These are phyloP conservation scores for Dreissena rostriformis DNA, from an alignment of 1,140 invertebrate species.

Conservation along the genomic window DNA sequence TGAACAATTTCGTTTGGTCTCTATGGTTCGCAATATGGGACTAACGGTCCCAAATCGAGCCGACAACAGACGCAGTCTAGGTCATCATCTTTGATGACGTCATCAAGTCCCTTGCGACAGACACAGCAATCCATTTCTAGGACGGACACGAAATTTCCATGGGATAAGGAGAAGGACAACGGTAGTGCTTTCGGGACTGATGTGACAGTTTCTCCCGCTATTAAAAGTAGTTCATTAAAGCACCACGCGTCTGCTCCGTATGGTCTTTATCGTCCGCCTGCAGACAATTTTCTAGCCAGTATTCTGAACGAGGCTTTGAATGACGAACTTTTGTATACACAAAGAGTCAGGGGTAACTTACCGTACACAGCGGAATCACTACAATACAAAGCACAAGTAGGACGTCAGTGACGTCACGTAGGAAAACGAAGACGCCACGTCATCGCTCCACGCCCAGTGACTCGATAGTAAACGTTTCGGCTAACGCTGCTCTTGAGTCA, in stretches of 20 bases:
- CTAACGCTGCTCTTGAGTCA: constrained; percentile 20
- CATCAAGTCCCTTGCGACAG: too few species aligned
- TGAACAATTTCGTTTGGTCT: constrained; percentile 29
- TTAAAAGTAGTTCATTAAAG: constrained; percentile 7
- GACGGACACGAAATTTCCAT: constrained; percentile 29
- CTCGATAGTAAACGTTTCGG: constrained; percentile 16
- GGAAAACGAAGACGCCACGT: constrained; percentile 6
- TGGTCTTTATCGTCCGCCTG: not conserved
- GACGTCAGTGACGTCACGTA: not conserved
- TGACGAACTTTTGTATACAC: constrained; percentile 44
- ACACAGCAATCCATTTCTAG: too few species aligned
- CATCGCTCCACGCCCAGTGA: not conserved
- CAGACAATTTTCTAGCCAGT: constrained; percentile 41
- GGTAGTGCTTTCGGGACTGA: not conserved
- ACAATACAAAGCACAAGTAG: too few species aligned
- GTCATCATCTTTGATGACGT: too few species aligned
- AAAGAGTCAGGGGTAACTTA: not conserved
- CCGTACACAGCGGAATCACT: not conserved
- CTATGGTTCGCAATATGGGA: constrained; percentile 35
- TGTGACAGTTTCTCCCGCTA: not conserved
- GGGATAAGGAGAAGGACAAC: constrained; percentile 21
- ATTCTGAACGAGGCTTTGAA: constrained; percentile 52
- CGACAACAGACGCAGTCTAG: constrained; percentile 7
- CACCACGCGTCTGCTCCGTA: constrained; percentile 8
- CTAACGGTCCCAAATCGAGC: constrained; percentile 2